phyloP scores from a whole-genome alignment of 2,797 vertebrate species.

The Gila robusta region DNA sequence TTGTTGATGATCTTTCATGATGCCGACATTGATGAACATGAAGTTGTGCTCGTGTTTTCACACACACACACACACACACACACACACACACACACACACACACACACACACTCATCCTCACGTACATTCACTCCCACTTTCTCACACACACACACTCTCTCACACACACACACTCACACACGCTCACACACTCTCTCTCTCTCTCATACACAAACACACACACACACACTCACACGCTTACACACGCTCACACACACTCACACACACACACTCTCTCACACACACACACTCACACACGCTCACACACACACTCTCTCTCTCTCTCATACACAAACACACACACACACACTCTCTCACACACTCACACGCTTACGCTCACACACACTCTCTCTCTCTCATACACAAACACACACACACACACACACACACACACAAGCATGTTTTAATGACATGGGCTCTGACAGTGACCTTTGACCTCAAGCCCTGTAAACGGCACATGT shows the following conservation, averaged over 20 bases:
- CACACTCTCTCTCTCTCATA: neutral
- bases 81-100: neutral
- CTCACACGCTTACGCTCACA: neutral
- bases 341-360: conserved; percentile 3
- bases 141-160: too few relatives aligned
- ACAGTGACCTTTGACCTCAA: conserved; percentile 65
- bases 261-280: neutral
- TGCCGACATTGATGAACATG: too few relatives aligned
- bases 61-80: conserved; percentile 24
- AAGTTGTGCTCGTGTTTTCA: neutral
- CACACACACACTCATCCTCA: too few relatives aligned
- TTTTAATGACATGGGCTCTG: conserved; percentile 57
- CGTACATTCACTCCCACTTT: too few relatives aligned
- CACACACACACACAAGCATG: conserved; percentile 48
- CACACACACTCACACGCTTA: too few relatives aligned
- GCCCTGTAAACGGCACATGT: conserved; percentile 69
- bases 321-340: conserved; percentile 29
- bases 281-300: conserved; percentile 24
- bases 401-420: conserved; percentile 22
- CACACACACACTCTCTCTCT: conserved; percentile 29
- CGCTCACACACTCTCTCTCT: too few relatives aligned
- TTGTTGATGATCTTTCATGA: too few relatives aligned
- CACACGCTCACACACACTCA: conserved; percentile 34
- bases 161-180: too few relatives aligned
- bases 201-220: too few relatives aligned